Evolutionary conservation across 2,888 invertebrate species (phyloP), one percentile per base, ranked within the genome.

Genomic region (Brachyopa scutellaris): DNA sequence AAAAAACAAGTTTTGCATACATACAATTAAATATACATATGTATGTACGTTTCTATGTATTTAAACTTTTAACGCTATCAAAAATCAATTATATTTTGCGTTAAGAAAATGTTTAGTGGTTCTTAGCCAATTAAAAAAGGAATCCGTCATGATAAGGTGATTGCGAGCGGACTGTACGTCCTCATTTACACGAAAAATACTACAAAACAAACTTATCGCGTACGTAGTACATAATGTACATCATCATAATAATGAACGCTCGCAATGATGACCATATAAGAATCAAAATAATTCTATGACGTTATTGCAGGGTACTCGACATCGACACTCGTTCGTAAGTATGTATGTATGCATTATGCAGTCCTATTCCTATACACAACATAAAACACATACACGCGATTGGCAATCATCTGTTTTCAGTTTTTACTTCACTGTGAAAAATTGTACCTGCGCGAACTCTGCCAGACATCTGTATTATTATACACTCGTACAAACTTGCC

Each of bases 251-350:
- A 38, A 36, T 36, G 38, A 40, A 17, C 8, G 17, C 64, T 7
- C 45, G 53, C 40, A 57, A 57, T 42, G n/a, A 21, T 76, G 74
- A 76, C 42, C 73, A 66, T 66, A 66, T 51, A 51, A 73, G 23
- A 53, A 53, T 64, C 49, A 57, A 80, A 80, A 76, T 80, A 70
- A 76, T 38, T 76, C 69, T 51, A 76, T 80, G 80, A 80, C 80
- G 80, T 80, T 69, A 72, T 59, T 7, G 15, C 38, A 55, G 51
- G 64, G 29, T 38, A 53, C 45, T 64, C 62, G 26, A 26, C 26
- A 6, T 26, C 6, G 26, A 26, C 26, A 6, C n/a, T 6, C 6
- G 26, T 26, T 5, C 26, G 6, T 26, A 26, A 6, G 6, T 26
- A 26, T 26, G 26, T 26, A 26, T 33, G n/a, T 45, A 45, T 21